Conservation (phyloP, 2,888 invertebrate genomes). For the Choreutis nemorana region DNA sequence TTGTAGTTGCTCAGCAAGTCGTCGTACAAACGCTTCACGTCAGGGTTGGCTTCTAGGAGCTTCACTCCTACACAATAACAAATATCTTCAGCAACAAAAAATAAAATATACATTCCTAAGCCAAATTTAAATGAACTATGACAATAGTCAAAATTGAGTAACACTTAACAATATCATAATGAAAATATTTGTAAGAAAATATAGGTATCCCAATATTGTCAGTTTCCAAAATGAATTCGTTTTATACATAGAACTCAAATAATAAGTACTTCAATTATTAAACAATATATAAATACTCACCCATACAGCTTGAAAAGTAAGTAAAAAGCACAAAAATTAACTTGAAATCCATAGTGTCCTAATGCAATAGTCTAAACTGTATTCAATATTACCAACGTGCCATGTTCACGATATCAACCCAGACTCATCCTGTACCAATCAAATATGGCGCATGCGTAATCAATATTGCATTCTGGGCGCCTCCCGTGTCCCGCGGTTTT, state of each 20-base stretch:
- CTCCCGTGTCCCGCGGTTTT: constrained; percentile 10
- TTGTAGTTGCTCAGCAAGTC: constrained; percentile 96
- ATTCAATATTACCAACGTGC: too few relatives aligned
- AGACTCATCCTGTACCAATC: too few relatives aligned
- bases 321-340: constrained; percentile 27
- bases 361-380: too few relatives aligned
- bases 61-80: constrained; percentile 37
- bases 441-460: constrained; percentile 43
- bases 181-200: constrained; percentile 1
- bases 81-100: too few relatives aligned
- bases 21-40: constrained; percentile 94
- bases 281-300: constrained; percentile 27
- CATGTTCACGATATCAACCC: too few relatives aligned
- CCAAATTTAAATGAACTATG: too few relatives aligned
- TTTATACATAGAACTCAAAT: too few relatives aligned
- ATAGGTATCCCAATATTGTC: too few relatives aligned
- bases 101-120: not conserved
- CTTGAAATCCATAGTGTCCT: constrained; percentile 31
- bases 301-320: constrained; percentile 25
- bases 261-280: too few relatives aligned
- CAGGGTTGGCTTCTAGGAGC: constrained; percentile 83
- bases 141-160: too few relatives aligned
- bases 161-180: too few relatives aligned
- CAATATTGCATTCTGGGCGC: constrained; percentile 32
- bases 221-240: too few relatives aligned